These are phyloP conservation scores for Nothoprocta perdicaria DNA, from an alignment of 2,113 vertebrate genomes.

Conservation along the genomic window DNA sequence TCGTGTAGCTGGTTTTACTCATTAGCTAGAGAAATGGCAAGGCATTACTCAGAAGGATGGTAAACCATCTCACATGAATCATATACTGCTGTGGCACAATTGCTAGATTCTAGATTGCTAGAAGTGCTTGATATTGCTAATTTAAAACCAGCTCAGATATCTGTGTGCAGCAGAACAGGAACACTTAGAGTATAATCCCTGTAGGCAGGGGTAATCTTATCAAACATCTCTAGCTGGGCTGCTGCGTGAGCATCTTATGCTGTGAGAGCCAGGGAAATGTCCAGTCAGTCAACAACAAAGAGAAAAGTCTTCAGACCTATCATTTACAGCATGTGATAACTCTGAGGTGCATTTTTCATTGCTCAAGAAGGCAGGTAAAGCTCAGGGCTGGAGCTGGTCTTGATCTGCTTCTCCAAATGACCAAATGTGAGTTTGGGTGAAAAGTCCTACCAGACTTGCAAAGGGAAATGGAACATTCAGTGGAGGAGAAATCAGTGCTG, in stretches of 20 bases:
- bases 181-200: fast-evolving
- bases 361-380: neutral
- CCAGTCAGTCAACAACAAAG: too few species aligned
- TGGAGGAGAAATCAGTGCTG: neutral
- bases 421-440: fast-evolving
- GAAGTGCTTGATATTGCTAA: fast-evolving
- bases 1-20: neutral
- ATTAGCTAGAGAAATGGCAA: neutral
- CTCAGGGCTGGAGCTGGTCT: neutral
- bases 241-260: too few species aligned
- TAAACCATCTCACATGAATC: neutral
- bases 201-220: neutral
- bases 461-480: neutral
- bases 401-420: neutral
- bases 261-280: too few species aligned
- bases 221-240: neutral
- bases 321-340: fast-evolving
- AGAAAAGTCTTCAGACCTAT: neutral
- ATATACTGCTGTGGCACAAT: neutral
- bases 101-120: fast-evolving
- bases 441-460: neutral
- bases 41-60: neutral
- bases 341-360: neutral
- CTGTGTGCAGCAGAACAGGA: neutral
- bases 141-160: neutral